Conservation (phyloP, 1,140 invertebrate species). For the Pachypeltis micranthus region DNA sequence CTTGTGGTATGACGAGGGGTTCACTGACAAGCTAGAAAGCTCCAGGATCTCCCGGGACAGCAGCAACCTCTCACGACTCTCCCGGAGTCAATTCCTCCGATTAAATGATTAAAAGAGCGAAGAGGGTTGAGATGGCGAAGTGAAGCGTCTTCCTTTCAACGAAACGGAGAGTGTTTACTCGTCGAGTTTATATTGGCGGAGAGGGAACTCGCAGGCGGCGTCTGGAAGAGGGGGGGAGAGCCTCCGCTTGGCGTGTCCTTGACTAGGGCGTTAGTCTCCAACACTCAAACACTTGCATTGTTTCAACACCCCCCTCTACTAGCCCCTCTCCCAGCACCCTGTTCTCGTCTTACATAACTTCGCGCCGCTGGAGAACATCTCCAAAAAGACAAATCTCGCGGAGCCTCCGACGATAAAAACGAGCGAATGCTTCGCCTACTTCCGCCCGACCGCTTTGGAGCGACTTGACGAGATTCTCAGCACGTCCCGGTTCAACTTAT, state of each 20-base stretch:
- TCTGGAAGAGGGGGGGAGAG: neutral
- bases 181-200: neutral
- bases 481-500: too few species aligned
- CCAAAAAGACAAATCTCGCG: neutral
- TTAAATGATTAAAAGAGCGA: neutral
- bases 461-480: too few species aligned
- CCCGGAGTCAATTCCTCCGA: too few species aligned
- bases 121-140: too few species aligned
- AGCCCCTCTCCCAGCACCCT: neutral
- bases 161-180: conserved; percentile 5
- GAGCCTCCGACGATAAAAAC: too few species aligned
- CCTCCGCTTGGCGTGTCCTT: conserved; percentile 19
- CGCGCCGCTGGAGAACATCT: neutral
- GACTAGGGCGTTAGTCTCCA: conserved; percentile 13
- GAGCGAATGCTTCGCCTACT: too few species aligned
- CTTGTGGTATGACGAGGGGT: too few species aligned
- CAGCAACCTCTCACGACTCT: too few species aligned
- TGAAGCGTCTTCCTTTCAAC: too few species aligned
- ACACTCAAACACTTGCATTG: conserved; percentile 10
- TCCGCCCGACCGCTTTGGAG: too few species aligned
- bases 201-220: neutral
- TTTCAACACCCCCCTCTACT: conserved; percentile 1
- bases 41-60: too few species aligned
- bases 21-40: too few species aligned
- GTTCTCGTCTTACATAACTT: conserved; percentile 8